A percentile compares a stretch with the other conserved stretches of the same genome.
Evolutionary conservation across 1,140 invertebrate genomes (phyloP).

Genomic region (Chlorops oryzae): DNA sequence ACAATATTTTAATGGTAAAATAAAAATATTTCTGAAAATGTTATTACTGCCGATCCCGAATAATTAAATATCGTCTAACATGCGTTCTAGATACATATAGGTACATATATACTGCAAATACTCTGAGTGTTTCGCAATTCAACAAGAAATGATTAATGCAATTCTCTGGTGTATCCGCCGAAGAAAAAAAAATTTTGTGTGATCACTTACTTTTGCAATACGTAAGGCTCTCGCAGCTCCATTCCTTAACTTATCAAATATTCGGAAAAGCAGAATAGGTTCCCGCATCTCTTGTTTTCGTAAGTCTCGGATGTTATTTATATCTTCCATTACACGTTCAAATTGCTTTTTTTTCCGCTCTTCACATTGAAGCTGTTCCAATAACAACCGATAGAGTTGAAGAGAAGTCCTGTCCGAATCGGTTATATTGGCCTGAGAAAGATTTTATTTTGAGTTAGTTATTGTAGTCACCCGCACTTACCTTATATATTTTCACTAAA

Average conservation of each 20-base stretch:
- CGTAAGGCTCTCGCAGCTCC: conserved; percentile 43
- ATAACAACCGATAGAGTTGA: conserved; percentile 54
- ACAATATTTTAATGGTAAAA: no score
- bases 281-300: conserved; percentile 47
- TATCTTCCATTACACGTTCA: conserved; percentile 50
- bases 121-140: no score
- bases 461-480: conserved; percentile 38
- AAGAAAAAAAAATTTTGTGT: no score
- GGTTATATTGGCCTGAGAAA: conserved; percentile 57
- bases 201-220: conserved; percentile 23
- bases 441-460: background rate
- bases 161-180: no score
- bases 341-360: conserved; percentile 44
- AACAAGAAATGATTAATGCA: no score
- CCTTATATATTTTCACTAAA: conserved; percentile 59
- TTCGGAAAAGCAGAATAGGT: conserved; percentile 47
- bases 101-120: no score
- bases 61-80: no score
- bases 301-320: conserved; percentile 49
- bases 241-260: conserved; percentile 55
- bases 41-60: no score
- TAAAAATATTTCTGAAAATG: no score
- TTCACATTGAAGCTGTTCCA: conserved; percentile 51
- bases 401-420: conserved; percentile 55
- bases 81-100: no score